phyloP scores from a whole-genome alignment of 1,140 invertebrate species.

The Bombus superbus region DNA sequence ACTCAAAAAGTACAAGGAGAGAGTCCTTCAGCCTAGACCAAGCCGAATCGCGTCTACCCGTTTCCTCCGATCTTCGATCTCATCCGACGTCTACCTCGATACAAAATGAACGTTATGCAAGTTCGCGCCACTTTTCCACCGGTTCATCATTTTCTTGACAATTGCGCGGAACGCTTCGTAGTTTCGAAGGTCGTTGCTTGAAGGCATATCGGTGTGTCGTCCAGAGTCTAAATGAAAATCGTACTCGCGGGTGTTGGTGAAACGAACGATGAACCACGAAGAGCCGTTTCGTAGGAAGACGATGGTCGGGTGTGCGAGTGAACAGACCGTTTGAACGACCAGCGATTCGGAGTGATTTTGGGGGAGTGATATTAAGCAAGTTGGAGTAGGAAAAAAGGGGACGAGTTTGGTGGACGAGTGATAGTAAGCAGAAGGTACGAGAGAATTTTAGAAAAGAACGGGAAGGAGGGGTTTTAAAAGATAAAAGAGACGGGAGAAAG shows the following conservation, averaged over 20 bases:
- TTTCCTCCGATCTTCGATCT: neutral
- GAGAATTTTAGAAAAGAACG: constrained; percentile 9
- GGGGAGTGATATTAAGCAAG: neutral
- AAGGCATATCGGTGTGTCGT: too few species aligned
- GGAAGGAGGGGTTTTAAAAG: neutral
- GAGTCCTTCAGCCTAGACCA: constrained; percentile 59
- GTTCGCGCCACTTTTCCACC: too few species aligned
- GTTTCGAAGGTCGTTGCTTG: too few species aligned
- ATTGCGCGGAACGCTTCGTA: too few species aligned
- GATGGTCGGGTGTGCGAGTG: constrained; percentile 24
- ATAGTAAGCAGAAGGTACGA: constrained; percentile 34
- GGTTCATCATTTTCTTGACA: too few species aligned
- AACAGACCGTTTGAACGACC: neutral
- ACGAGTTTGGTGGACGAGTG: constrained; percentile 27
- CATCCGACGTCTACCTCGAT: too few species aligned
- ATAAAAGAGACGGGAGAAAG: constrained; percentile 1
- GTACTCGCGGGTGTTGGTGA: neutral
- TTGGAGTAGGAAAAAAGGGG: constrained; percentile 6
- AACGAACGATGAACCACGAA: neutral
- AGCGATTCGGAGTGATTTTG: neutral
- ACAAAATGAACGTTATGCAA: too few species aligned
- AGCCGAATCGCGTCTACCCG: too few species aligned
- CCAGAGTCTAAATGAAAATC: neutral
- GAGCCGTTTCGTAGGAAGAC: neutral
- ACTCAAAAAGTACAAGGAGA: constrained; percentile 78